Base-by-base conservation (phyloP, 1,140 invertebrate species). In the Matsumurasca onukii region DNA sequence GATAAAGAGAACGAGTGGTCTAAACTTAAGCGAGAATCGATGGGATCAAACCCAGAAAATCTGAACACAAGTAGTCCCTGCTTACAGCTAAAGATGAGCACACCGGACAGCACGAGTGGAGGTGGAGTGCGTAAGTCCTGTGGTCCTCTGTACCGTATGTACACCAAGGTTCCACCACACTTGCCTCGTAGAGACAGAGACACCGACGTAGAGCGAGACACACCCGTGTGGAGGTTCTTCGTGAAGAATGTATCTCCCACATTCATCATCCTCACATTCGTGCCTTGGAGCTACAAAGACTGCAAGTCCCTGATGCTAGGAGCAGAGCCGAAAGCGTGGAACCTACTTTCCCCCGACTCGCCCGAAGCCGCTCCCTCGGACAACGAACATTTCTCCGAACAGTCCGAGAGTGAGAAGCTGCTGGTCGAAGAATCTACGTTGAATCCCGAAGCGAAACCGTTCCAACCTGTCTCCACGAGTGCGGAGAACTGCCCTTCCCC, bases 231-330 rank as follows among this genome's bases (percentile, higher is more conserved):
- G 90, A 81, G 83, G 63, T 92, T 90, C 77, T 91, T 86, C 74
- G 80, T 91, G 3, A 90, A 89, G 77, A 83, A 84, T 20, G 79
- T 87, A 17, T 85, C 82, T 22, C 73, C 80, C 1, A 86, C 84
- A 0, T 86, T 88, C 70, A 80, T 91, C 2, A 82, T 91, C 13
- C 74, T 92, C 2, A 91, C 89, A 3, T 83, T 92, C 72, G 70
- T 92, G 17, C 90, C 91, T 1, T 84, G 86, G 9, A 83, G 85
- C 12, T 81, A 85, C 69, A 75, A 80, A 34, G 86, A 88, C 72
- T 76, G 86, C 0, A 84, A 82, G 72, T 27, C 79, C 9, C 75
- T 86, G 24, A 79, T 80, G 70, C 72, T 79, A 31, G 0, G 29
- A 62, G 39, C 70, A 73, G 57, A 67, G 62, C 22, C 61, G 0